phyloP scores from a whole-genome alignment of 1,140 invertebrate genomes.

The Euglossa dilemma region DNA sequence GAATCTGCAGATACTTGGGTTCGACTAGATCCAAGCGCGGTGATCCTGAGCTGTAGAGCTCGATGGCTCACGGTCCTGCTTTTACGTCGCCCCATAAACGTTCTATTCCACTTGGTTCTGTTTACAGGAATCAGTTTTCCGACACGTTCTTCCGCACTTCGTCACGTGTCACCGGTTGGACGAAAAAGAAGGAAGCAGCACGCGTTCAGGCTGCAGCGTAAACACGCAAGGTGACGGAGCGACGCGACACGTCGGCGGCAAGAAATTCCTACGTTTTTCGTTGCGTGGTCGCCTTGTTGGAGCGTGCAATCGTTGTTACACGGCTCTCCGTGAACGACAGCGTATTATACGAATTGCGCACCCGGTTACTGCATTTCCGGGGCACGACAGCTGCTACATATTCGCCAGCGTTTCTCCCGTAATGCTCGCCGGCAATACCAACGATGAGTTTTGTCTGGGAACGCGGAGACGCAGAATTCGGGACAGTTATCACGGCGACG shows the following conservation, averaged over 20 bases:
- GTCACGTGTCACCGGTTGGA: too few species aligned
- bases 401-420: constrained; percentile 23
- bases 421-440: constrained; percentile 5
- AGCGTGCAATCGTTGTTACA: constrained; percentile 54
- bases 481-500: constrained; percentile 13
- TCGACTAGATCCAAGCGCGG: too few species aligned
- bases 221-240: neutral
- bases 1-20: too few species aligned
- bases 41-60: too few species aligned
- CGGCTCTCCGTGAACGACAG: constrained; percentile 25
- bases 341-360: neutral
- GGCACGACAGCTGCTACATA: constrained; percentile 29
- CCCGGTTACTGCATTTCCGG: constrained; percentile 22
- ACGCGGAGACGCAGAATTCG: constrained; percentile 2
- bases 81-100: too few species aligned
- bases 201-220: neutral
- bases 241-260: neutral
- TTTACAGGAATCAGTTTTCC: too few species aligned
- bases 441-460: constrained; percentile 20
- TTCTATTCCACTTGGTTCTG: too few species aligned
- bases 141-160: too few species aligned
- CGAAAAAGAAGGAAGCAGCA: neutral
- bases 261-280: constrained; percentile 20
- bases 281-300: neutral
- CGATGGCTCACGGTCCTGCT: too few species aligned